These are phyloP conservation scores for Palythoa grandiflora DNA, from an alignment of 92 coral and sea anemone species.

Conservation along the genomic window DNA sequence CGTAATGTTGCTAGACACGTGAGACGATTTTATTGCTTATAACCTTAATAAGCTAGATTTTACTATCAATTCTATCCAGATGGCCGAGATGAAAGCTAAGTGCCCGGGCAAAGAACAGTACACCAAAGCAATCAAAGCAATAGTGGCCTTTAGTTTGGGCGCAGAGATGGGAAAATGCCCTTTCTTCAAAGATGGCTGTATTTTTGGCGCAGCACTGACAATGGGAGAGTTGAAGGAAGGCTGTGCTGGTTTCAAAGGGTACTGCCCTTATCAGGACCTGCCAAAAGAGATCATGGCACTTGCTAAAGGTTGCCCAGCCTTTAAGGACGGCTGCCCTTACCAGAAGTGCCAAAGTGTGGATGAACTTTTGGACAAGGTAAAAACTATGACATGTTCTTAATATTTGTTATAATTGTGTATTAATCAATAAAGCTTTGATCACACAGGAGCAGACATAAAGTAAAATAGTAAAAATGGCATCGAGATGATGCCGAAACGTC, in stretches of 20 bases:
- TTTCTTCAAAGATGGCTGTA: constrained; percentile 8
- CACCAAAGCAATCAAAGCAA: constrained; percentile 16
- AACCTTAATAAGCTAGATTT: not conserved
- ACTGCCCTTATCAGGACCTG: constrained; percentile 22
- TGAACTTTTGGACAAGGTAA: constrained; percentile 30
- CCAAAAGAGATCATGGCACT: not conserved
- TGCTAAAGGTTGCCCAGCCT: constrained; percentile 17
- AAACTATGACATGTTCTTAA: not conserved
- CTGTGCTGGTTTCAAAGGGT: constrained; percentile 4
- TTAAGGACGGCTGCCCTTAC: constrained; percentile 15
- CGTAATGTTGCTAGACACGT: too few species aligned
- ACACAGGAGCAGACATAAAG: too few species aligned
- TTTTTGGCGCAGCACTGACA: constrained; percentile 15
- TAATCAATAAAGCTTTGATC: too few species aligned
- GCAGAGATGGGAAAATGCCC: constrained; percentile 21
- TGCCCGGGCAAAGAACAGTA: constrained; percentile 1
- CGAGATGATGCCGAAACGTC: too few species aligned
- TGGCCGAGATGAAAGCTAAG: constrained; percentile 16
- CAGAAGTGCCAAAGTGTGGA: constrained; percentile 31
- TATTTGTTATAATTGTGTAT: too few species aligned
- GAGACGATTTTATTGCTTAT: too few species aligned
- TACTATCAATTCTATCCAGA: not conserved
- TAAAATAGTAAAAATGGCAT: too few species aligned
- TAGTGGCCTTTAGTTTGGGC: not conserved
- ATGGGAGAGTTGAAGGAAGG: not conserved